These are phyloP conservation scores for Pogoniulus pusillus DNA, from an alignment of 2,797 vertebrate genomes.

Conservation along the genomic window DNA sequence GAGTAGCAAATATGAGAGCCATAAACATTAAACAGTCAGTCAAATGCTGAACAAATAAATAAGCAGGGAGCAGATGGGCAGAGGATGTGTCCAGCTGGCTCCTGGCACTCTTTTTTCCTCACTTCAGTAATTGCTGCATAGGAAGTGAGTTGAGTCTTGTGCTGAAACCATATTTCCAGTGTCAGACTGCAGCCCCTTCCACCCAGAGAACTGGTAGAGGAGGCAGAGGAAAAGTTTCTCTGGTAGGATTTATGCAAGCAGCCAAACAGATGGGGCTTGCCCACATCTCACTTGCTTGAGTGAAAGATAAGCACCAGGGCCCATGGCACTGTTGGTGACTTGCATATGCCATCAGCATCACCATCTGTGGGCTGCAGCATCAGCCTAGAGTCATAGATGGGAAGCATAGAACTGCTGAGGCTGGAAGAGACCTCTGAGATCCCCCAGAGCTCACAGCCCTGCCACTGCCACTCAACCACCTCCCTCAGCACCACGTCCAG, in stretches of 20 bases:
- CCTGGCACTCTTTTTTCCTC: not conserved
- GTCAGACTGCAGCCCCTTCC: not conserved
- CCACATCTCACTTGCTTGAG: not conserved
- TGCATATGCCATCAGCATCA: not conserved
- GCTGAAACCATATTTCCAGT: not conserved
- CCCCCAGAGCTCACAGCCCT: no score
- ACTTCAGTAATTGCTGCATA: not conserved
- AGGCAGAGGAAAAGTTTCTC: not conserved
- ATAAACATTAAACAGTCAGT: conserved; percentile 51
- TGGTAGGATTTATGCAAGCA: not conserved
- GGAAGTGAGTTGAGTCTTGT: not conserved
- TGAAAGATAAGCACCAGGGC: not conserved
- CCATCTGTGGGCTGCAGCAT: not conserved
- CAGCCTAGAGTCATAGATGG: not conserved
- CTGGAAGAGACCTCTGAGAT: no score
- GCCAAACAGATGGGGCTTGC: not conserved
- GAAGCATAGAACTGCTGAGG: no score
- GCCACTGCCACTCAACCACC: no score
- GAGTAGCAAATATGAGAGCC: conserved; percentile 12
- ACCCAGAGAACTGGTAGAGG: not conserved
- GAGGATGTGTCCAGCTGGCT: conserved; percentile 52
- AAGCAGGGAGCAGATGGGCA: conserved; percentile 40
- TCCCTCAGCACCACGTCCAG: no score
- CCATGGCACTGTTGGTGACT: not conserved
- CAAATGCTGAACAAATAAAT: conserved; percentile 39